Evolutionary conservation across 1,140 invertebrate genomes (phyloP), one percentile per base, ranked within the genome.

Genomic region (Nebria ingens): DNA sequence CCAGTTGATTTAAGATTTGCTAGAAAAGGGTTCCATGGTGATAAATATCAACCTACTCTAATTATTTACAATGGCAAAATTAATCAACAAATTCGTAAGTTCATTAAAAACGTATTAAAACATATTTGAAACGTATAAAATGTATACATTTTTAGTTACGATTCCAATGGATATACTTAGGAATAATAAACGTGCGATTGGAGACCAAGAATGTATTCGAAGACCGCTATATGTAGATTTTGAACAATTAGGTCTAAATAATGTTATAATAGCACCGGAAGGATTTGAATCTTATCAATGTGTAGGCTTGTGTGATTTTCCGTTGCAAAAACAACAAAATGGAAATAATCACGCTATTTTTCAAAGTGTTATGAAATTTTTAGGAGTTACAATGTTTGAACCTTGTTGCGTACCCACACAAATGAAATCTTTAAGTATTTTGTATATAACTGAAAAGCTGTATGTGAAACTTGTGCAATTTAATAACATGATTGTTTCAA

Each of bases 61-160:
- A 45, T 45, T 45, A 11, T 45, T 45, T 45, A 45, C 40, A 4
- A 45, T n/a, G n/a, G n/a, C n/a, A n/a, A n/a, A n/a, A n/a, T n/a
- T n/a, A n/a, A n/a, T n/a, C n/a, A n/a, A n/a, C n/a, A n/a, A n/a
- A n/a, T n/a, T n/a, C n/a, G n/a, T n/a, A n/a, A n/a, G n/a, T n/a
- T n/a, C n/a, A n/a, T n/a, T n/a, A n/a, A n/a, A n/a, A n/a, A n/a
- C n/a, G n/a, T n/a, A n/a, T n/a, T n/a, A n/a, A n/a, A n/a, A n/a
- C n/a, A n/a, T n/a, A n/a, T n/a, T n/a, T n/a, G n/a, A n/a, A n/a
- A n/a, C n/a, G n/a, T n/a, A n/a, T n/a, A n/a, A n/a, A n/a, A n/a
- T n/a, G n/a, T n/a, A n/a, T n/a, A n/a, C n/a, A n/a, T n/a, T n/a
- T n/a, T n/a, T n/a, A n/a, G n/a, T n/a, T n/a, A n/a, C n/a, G n/a